Percentiles rank a stretch among this genome's conserved stretches.
Conservation (phyloP, 2,888 invertebrate species). For the Drosophila merina region DNA sequence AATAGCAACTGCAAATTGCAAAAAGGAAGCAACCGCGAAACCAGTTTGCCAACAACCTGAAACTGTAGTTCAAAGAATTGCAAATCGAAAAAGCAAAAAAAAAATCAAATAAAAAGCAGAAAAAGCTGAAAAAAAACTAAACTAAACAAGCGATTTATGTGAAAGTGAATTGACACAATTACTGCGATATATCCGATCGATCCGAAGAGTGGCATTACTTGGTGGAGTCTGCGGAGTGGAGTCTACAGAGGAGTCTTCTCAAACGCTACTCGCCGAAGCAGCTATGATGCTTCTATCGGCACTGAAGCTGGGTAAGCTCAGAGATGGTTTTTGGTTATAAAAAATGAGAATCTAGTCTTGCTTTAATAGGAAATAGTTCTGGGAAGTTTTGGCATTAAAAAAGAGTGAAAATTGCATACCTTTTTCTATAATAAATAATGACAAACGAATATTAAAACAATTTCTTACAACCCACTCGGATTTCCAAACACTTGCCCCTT, state of each 20-base stretch:
- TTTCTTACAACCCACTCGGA: too few relatives aligned
- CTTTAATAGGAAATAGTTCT: too few relatives aligned
- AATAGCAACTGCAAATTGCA: constrained; percentile 65
- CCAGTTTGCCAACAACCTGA: constrained; percentile 63
- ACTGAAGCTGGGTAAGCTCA: constrained; percentile 82
- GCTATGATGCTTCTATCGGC: constrained; percentile 84
- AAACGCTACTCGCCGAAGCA: constrained; percentile 28
- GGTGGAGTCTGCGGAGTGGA: constrained; percentile 7
- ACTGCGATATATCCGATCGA: constrained; percentile 23
- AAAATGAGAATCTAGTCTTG: not conserved
- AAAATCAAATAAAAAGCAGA: constrained; percentile 24
- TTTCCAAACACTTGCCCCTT: constrained; percentile 9
- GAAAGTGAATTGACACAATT: constrained; percentile 79
- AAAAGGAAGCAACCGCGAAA: constrained; percentile 75
- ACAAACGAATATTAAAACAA: too few relatives aligned
- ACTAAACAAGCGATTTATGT: constrained; percentile 69
- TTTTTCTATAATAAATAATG: not conserved
- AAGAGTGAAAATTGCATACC: not conserved
- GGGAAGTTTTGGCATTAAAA: too few relatives aligned
- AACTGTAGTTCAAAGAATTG: constrained; percentile 61
- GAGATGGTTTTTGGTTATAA: not conserved
- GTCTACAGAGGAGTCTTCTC: constrained; percentile 14
- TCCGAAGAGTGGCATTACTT: constrained; percentile 5
- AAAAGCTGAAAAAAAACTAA: constrained; percentile 17
- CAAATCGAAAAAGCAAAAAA: constrained; percentile 45